Conservation (phyloP, 2,113 vertebrate genomes). For the Pantherophis guttatus region DNA sequence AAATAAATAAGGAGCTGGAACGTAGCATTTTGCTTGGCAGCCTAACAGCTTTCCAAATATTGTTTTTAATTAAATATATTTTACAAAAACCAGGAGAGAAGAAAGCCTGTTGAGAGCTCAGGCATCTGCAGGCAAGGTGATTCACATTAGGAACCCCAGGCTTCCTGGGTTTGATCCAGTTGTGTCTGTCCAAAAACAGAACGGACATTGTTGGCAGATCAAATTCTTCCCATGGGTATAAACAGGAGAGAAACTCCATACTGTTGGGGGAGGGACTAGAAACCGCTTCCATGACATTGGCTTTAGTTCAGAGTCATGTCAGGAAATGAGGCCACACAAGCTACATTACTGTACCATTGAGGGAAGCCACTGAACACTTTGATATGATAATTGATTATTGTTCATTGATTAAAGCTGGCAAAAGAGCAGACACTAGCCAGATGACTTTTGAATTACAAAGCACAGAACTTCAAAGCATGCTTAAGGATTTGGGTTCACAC, state of each 20-base stretch:
- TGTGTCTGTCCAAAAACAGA: background rate
- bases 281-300: background rate
- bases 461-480: constrained; percentile 68
- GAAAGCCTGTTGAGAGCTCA: background rate
- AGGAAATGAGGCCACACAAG: constrained; percentile 49
- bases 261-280: background rate
- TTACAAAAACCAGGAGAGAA: background rate
- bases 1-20: background rate
- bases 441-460: constrained; percentile 63
- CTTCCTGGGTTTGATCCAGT: background rate
- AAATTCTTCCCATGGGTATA: background rate
- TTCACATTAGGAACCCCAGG: background rate
- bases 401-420: constrained; percentile 60
- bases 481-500: constrained; percentile 56
- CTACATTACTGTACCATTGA: constrained; percentile 36
- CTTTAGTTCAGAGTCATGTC: constrained; percentile 23
- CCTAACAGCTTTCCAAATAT: background rate
- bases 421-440: constrained; percentile 58
- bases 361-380: constrained; percentile 58
- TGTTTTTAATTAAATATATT: background rate
- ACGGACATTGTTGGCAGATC: background rate
- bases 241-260: background rate
- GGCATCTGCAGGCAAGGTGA: background rate
- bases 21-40: background rate
- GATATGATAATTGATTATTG: constrained; percentile 66